Evolutionary conservation across 2,888 invertebrate genomes (phyloP).

Genomic region (Abrostola tripartita): DNA sequence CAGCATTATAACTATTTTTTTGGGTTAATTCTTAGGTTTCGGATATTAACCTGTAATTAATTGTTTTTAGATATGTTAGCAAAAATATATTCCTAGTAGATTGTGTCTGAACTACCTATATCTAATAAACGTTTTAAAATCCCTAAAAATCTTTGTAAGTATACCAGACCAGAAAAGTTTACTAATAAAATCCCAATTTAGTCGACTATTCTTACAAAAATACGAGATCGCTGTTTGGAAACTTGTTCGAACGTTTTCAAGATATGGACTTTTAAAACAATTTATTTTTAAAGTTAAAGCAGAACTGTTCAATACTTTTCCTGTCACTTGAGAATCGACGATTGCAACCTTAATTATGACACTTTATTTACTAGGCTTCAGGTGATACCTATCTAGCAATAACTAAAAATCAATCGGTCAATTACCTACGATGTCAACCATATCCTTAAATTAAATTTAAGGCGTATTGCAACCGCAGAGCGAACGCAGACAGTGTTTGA

Average conservation of each 20-base stretch:
- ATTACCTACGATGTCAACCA: too few species aligned
- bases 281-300: conserved; percentile 61
- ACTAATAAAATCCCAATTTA: conserved; percentile 70
- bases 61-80: too few species aligned
- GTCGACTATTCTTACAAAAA: conserved; percentile 64
- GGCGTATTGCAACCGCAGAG: background rate
- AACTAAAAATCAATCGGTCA: too few species aligned
- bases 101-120: too few species aligned
- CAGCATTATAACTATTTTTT: too few species aligned
- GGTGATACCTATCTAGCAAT: too few species aligned
- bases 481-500: conserved; percentile 19
- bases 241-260: conserved; percentile 61
- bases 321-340: conserved; percentile 32
- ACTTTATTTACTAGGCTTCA: conserved; percentile 9
- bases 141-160: background rate
- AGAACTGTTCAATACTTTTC: conserved; percentile 36
- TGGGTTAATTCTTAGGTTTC: too few species aligned
- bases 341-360: conserved; percentile 6
- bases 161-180: conserved; percentile 57
- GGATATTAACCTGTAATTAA: too few species aligned
- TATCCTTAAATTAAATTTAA: background rate
- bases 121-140: too few species aligned
- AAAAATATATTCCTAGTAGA: too few species aligned
- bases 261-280: conserved; percentile 60
- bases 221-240: conserved; percentile 64